Evolutionary conservation across 2,888 invertebrate genomes (phyloP).

Genomic region (Hirtodrosophila alboralis): DNA sequence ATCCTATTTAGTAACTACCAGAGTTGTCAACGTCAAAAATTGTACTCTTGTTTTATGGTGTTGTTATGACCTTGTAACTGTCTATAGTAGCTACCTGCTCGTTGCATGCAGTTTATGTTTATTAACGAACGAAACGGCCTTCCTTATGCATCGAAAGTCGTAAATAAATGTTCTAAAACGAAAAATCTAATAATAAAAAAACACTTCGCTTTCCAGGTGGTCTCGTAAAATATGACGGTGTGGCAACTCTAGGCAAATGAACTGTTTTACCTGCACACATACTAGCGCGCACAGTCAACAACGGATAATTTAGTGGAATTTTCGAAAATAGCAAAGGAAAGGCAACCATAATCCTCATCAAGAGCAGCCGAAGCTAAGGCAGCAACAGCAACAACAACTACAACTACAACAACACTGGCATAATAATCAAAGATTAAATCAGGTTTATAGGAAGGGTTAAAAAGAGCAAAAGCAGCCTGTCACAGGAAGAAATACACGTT

Average conservation of each 20-base stretch:
- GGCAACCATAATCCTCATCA: conserved; percentile 67
- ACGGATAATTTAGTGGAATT: conserved; percentile 76
- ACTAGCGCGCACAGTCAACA: conserved; percentile 40
- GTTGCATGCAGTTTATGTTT: conserved; percentile 21
- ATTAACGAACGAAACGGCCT: conserved; percentile 17
- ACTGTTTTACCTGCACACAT: conserved; percentile 75
- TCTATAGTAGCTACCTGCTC: conserved; percentile 48
- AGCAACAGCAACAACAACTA: conserved; percentile 29
- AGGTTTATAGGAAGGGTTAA: conserved; percentile 79
- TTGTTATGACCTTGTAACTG: conserved; percentile 33
- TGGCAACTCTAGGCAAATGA: conserved; percentile 77
- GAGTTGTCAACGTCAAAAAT: conserved; percentile 40
- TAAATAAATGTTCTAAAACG: conserved; percentile 49
- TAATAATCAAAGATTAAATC: conserved; percentile 79
- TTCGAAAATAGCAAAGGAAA: conserved; percentile 75
- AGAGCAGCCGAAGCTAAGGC: conserved; percentile 29
- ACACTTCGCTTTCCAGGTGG: conserved; percentile 68
- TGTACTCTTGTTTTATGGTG: conserved; percentile 12
- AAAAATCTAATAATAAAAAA: conserved; percentile 53
- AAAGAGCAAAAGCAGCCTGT: conserved; percentile 70
- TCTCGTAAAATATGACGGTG: conserved; percentile 38
- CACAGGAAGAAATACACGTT: conserved; percentile 78
- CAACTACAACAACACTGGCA: conserved; percentile 51
- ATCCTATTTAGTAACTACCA: conserved; percentile 59
- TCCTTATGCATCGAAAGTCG: conserved; percentile 18